These are phyloP conservation scores for Cassiopea xamachana DNA, from an alignment of 30 jellyfish, hydroid and myxozoan species.

Conservation along the genomic window DNA sequence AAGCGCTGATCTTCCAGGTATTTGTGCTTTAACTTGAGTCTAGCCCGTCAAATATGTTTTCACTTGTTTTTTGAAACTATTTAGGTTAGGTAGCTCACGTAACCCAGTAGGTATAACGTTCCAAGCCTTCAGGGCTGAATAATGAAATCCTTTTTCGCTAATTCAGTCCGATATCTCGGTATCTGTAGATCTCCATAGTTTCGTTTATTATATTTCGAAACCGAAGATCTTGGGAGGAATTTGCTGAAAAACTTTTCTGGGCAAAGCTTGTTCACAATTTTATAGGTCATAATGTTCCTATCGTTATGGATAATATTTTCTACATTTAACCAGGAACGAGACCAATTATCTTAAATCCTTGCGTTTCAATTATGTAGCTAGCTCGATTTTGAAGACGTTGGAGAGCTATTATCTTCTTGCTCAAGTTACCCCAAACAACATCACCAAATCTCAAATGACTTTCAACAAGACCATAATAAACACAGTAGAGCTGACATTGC, in stretches of 20 bases:
- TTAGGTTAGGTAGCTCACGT: background rate
- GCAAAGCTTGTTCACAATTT: background rate
- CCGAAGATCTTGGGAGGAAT: background rate
- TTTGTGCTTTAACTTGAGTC: background rate
- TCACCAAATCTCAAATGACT: constrained; percentile 1
- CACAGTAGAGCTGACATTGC: background rate
- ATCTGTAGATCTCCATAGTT: constrained; percentile 3
- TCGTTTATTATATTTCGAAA: background rate
- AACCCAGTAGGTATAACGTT: constrained; percentile 9
- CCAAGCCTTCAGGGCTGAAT: constrained; percentile 1
- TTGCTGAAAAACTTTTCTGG: background rate
- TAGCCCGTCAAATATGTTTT: background rate
- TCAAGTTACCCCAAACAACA: constrained; percentile 3
- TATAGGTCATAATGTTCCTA: background rate
- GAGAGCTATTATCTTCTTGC: background rate
- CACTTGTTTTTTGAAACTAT: constrained; percentile 5
- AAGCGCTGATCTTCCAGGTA: background rate
- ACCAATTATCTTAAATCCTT: background rate
- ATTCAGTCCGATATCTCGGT: constrained; percentile 4
- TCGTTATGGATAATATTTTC: constrained; percentile 11
- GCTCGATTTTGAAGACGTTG: constrained; percentile 11
- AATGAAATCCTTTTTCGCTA: background rate
- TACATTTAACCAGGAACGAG: background rate
- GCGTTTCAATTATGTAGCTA: background rate
- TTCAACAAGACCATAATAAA: background rate